Base-by-base conservation (phyloP, 2,797 vertebrate species). In the Thripadectes ignobilis region DNA sequence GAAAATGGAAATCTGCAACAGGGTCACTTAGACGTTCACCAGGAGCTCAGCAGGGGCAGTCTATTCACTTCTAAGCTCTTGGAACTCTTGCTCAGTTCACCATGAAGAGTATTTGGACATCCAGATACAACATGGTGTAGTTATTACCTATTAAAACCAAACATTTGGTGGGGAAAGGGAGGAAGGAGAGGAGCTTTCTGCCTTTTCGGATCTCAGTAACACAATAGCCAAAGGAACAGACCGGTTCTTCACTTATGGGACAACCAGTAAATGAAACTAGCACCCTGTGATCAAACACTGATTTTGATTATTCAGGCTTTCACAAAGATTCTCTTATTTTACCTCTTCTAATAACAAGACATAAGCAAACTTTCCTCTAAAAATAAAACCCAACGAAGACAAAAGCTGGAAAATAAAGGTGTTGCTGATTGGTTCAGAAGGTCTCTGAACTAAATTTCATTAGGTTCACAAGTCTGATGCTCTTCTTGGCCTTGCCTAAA, bases 1-100 rank as follows among this genome's bases (percentile, higher is more conserved):
- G 73, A 97, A 93, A 46, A 82, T 19, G 74, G n/a, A 92, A 78
- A 51, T 58, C 59, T 92, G 51, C 46, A 67, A 68, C 26, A 80
- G 48, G 19, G 41, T 85, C 71, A 87, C 77, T 92, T 51, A 85
- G 61, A 84, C 49, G 43, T 12, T 84, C 85, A 73, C 51, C 0
- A 75, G 32, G 46, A 81, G 38, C 22, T 83, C 87, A 58, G 10
- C 1, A 87, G n/a, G 38, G 15, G 21, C 3, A 9, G 15, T 20
- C 23, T 58, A 34, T 75, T 75, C 16, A 39, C 38, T 78, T 67
- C 19, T 36, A 86, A 38, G 30, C 22, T 72, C 62, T 86, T 66
- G 13, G 76, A 88, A 85, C 9, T 82, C 62, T 62, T 77, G 59
- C 46, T 68, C 45, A 89, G 68, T 41, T 58, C 15, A 65, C 65